Evolutionary conservation across 37 sponge, comb jelly and placozoan species (phyloP), one percentile per base, ranked within the genome.

Genomic region (Theonella swinhoei): DNA sequence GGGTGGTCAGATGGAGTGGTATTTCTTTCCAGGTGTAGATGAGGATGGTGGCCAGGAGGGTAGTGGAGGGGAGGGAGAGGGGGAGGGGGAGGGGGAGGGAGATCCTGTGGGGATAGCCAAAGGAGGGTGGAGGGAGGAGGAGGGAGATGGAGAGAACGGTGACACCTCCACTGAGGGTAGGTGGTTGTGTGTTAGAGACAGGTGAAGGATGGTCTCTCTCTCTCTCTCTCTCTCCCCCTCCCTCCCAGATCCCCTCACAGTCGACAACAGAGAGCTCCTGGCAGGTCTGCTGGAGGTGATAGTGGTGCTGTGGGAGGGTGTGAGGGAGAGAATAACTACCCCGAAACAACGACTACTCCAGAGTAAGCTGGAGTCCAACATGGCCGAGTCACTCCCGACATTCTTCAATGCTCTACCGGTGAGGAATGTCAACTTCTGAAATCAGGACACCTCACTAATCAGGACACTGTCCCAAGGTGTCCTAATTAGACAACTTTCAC

Each of bases 271-370:
- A 23, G 75, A 42, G 28, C n/a, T 92, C 24, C 59, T 95, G 40
- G 61, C 66, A 59, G 88, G 91, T 4, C 89, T 92, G 59, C 64
- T 95, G 70, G 96, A 95, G 54, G 70, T 72, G 41, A 70, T 90
- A 64, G 96, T 88, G 58, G 80, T 89, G 8, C 77, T 95, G 39
- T 91, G 93, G 96, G 88, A 90, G 41, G 91, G 91, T 20, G 63
- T 70, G 3, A 82, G 75, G 64, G 86, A 91, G 22, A n/a, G 23
- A 24, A 36, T 91, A 29, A 62, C 81, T 36, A 80, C 84, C 42
- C 68, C 58, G 29, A n/a, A 64, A 0, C 58, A 75, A 58, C 9
- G 24, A 11, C 20, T 36, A 11, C 25, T 80, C 7, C 35, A 58
- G 28, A n/a, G 43, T 0, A 70, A 41, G 26, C 40, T 86, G 61